Evolutionary conservation across 1,140 invertebrate species (phyloP).

Genomic region (Zaprionus davidi): DNA sequence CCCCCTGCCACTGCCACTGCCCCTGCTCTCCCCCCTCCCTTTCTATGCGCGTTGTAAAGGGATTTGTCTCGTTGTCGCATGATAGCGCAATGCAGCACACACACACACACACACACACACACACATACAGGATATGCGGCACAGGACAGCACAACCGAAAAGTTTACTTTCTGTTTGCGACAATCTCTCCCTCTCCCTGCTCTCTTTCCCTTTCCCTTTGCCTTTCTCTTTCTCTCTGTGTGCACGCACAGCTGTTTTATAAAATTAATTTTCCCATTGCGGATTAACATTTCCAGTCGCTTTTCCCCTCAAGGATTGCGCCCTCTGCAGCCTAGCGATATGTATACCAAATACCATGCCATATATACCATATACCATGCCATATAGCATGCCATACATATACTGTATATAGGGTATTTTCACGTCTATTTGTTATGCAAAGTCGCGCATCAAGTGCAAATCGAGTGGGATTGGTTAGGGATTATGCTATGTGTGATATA

Average conservation of each 20-base stretch:
- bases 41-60: slow-evolving; percentile 50
- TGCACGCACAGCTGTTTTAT: slow-evolving; percentile 76
- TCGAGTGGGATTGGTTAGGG: background rate
- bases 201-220: no score
- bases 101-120: background rate
- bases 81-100: slow-evolving; percentile 50
- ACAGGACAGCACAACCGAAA: slow-evolving; percentile 29
- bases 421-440: slow-evolving; percentile 48
- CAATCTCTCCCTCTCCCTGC: background rate
- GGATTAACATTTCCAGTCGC: slow-evolving; percentile 79
- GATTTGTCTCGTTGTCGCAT: slow-evolving; percentile 64
- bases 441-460: slow-evolving; percentile 59
- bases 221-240: slow-evolving; percentile 12
- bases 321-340: background rate
- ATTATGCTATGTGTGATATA: no score
- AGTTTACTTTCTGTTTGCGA: slow-evolving; percentile 19
- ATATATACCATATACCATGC: background rate
- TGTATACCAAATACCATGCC: background rate
- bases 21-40: background rate
- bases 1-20: slow-evolving; percentile 13
- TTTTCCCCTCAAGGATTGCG: slow-evolving; percentile 22
- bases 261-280: slow-evolving; percentile 83
- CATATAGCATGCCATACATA: background rate
- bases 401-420: background rate
- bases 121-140: slow-evolving; percentile 5